phyloP scores from a whole-genome alignment of 2,797 vertebrate species.

The Falco berigora region DNA sequence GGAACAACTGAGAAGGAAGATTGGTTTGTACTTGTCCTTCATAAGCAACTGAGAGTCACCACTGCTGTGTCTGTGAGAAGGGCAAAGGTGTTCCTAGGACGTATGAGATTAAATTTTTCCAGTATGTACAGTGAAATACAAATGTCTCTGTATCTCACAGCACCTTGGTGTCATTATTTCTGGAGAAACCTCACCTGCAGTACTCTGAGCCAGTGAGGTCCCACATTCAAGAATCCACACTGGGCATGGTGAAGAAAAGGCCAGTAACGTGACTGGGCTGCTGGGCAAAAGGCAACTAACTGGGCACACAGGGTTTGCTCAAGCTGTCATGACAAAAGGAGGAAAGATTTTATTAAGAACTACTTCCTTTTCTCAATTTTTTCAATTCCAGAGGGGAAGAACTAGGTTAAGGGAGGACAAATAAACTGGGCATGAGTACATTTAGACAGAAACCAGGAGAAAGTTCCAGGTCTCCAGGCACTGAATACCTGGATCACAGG shows the following conservation, averaged over 20 bases:
- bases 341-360: neutral
- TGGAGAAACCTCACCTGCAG: neutral
- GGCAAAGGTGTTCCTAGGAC: neutral
- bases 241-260: neutral
- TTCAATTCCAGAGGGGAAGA: neutral
- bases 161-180: neutral
- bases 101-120: neutral
- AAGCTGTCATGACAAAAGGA: neutral
- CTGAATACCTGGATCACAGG: neutral
- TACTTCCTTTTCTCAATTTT: neutral
- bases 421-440: neutral
- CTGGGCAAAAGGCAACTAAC: neutral
- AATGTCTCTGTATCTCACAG: neutral
- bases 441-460: neutral
- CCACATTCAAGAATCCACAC: neutral
- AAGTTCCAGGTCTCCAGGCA: neutral
- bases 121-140: neutral
- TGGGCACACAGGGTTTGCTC: neutral
- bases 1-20: neutral
- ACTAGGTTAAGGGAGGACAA: neutral
- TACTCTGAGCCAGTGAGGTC: neutral
- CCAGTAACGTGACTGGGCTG: neutral
- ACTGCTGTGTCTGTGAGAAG: neutral
- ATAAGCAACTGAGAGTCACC: fast-evolving
- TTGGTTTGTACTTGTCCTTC: neutral